Evolutionary conservation across 2,113 vertebrate genomes (phyloP), one percentile per base, ranked within the genome.

Genomic region (Erpornis zantholeuca): DNA sequence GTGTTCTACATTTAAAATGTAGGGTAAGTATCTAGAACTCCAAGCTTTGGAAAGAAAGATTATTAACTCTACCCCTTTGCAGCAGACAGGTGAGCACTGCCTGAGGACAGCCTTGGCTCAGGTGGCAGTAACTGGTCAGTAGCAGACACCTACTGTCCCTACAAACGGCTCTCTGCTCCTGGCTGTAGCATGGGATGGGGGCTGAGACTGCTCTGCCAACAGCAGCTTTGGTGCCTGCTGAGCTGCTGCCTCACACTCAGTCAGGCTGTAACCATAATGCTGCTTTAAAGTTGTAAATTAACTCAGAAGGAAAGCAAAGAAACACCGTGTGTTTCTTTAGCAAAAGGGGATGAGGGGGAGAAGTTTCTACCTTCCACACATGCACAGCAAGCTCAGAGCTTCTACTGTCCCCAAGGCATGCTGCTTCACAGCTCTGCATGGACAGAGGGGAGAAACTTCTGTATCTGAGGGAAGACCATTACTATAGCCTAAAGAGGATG

Each of bases 341-440:
- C 24, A 68, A 44, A 71, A 57, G 12, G 9, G 11, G 7, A 9
- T 1, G 6, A 12, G 6, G 27, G 29, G 9, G 13, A 52, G 20
- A 31, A 17, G 64, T 33, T 78, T 73, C 59, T 53, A 54, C 57
- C 42, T 86, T 76, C 25, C 23, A 29, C 21, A 8, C 19, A 3
- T 0, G 1, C 4, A 19, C 7, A 52, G 75, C 44, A 66, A 78
- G 29, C 56, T 69, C 64, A 13, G 18, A 12, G 22, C 19, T 91
- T 72, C 60, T 31, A 44, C 29, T 47, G 27, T n/a, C 9, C 57
- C 36, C 0, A 0, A 28, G 13, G 23, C 1, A 1, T 3, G 36
- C 3, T 52, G 24, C 28, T 77, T 66, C 25, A 33, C 47, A 59
- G 31, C 19, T 35, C 40, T 80, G n/a, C n/a, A 15, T 4, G 28